These are phyloP conservation scores for Psittacus erithacus DNA, from an alignment of 2,113 vertebrate genomes.

Conservation along the genomic window DNA sequence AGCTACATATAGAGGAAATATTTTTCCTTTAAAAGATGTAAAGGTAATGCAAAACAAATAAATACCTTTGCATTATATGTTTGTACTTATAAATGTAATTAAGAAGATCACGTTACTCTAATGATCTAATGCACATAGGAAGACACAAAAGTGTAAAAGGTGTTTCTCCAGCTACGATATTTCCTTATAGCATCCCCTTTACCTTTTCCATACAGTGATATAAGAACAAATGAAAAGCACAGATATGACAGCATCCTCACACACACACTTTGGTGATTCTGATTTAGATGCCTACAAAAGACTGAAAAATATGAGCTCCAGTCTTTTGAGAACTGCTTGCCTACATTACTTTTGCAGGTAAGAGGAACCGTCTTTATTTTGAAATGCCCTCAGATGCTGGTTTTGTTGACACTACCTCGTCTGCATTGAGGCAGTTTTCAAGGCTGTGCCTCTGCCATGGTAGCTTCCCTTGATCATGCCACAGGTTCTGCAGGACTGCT, in stretches of 20 bases:
- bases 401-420: neutral
- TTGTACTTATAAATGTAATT: neutral
- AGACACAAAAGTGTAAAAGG: neutral
- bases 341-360: neutral
- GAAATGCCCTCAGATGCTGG: neutral
- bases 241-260: neutral
- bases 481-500: fast-evolving
- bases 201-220: neutral
- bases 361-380: neutral
- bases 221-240: neutral
- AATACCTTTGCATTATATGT: neutral
- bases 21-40: neutral
- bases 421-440: fast-evolving
- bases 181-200: neutral
- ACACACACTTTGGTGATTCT: neutral
- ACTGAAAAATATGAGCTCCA: neutral
- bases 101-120: neutral
- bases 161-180: neutral
- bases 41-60: neutral
- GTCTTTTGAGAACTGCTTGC: neutral
- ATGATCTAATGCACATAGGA: neutral
- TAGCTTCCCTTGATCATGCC: neutral
- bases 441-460: neutral
- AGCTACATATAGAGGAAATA: neutral
- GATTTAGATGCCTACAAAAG: neutral